phyloP scores from a whole-genome alignment of 2,113 vertebrate genomes.

The Anoplopoma fimbria region DNA sequence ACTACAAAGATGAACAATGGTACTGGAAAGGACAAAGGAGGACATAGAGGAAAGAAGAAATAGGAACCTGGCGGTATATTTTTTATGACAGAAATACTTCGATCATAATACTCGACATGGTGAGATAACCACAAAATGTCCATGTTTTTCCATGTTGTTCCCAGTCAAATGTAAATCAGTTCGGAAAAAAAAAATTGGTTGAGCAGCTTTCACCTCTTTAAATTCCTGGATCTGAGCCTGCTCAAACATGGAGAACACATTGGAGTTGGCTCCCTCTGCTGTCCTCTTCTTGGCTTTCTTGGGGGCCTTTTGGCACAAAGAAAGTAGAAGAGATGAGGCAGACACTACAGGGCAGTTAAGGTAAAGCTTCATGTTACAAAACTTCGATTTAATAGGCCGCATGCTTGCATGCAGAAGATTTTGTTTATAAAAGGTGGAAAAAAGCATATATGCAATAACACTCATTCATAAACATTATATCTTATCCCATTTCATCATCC shows the following conservation, averaged over 20 bases:
- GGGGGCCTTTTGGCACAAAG: slow-evolving; percentile 85
- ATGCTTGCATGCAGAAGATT: background rate
- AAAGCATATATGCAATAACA: background rate
- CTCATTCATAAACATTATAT: background rate
- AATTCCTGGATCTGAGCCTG: slow-evolving; percentile 99
- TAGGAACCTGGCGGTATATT: background rate
- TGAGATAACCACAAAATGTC: too few relatives aligned
- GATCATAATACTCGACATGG: background rate
- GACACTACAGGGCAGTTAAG: background rate
- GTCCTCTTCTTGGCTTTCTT: slow-evolving; percentile 97
- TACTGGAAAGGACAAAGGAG: slow-evolving; percentile 36
- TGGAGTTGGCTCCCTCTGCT: slow-evolving; percentile 94
- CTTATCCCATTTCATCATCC: background rate
- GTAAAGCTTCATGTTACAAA: background rate
- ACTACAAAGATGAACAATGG: slow-evolving; percentile 62
- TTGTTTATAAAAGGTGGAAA: background rate
- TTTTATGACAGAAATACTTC: background rate
- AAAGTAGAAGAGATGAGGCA: slow-evolving; percentile 3
- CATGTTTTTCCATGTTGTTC: background rate
- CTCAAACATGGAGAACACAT: slow-evolving; percentile 98
- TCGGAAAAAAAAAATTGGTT: background rate
- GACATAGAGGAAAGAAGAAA: slow-evolving; percentile 25
- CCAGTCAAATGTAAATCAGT: background rate
- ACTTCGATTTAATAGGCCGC: background rate
- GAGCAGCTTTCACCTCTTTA: slow-evolving; percentile 88